phyloP scores from a whole-genome alignment of 2,888 invertebrate genomes.

The Trachelus tabidus region DNA sequence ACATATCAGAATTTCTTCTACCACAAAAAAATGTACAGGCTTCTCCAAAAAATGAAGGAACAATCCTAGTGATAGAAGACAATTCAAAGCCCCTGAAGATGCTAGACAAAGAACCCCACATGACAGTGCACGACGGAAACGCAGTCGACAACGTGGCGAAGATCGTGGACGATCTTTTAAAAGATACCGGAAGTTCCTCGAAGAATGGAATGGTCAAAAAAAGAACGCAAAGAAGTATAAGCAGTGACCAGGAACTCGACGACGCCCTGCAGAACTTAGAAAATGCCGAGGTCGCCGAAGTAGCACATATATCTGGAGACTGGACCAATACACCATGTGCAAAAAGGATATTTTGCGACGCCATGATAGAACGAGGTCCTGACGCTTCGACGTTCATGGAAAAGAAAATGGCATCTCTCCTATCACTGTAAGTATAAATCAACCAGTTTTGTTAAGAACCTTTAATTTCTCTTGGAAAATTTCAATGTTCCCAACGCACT shows the following conservation, averaged over 20 bases:
- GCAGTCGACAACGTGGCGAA: conserved; percentile 20
- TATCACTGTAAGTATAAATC: conserved; percentile 75
- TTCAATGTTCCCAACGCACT: neutral
- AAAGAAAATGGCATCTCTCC: conserved; percentile 81
- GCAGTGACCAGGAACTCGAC: conserved; percentile 45
- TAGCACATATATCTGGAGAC: conserved; percentile 64
- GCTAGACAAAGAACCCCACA: conserved; percentile 16
- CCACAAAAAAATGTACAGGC: conserved; percentile 17
- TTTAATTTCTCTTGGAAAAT: neutral
- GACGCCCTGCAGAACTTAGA: conserved; percentile 58
- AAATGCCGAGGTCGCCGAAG: conserved; percentile 54
- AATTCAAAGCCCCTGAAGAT: conserved; percentile 20
- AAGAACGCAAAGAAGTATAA: conserved; percentile 31
- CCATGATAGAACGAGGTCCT: conserved; percentile 76
- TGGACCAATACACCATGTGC: conserved; percentile 84
- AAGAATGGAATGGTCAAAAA: neutral
- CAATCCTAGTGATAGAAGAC: conserved; percentile 32
- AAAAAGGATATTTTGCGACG: conserved; percentile 81
- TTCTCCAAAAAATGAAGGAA: conserved; percentile 1
- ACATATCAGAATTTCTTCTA: conserved; percentile 39
- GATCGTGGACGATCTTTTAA: conserved; percentile 15
- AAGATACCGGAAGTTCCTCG: conserved; percentile 6
- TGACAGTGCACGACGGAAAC: conserved; percentile 14
- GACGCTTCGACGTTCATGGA: conserved; percentile 82
- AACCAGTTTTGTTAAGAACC: neutral